Evolutionary conservation across 92 coral and sea anemone genomes (phyloP).

Genomic region (Nematostella vectensis): DNA sequence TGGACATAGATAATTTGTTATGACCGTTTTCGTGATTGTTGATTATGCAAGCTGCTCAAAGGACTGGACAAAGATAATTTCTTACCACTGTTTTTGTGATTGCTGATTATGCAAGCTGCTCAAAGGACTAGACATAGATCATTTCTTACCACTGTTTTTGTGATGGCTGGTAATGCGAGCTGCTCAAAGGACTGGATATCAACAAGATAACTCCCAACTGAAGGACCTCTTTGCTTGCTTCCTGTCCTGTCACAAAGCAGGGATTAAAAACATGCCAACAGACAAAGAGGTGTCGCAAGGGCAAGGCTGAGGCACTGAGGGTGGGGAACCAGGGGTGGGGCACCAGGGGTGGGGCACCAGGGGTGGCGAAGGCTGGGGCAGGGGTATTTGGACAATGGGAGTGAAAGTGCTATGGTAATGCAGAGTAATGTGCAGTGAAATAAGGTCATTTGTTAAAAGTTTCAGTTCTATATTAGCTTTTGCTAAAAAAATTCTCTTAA

Average conservation of each 20-base stretch:
- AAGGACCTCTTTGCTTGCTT: slow-evolving; percentile 27
- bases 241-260: slow-evolving; percentile 28
- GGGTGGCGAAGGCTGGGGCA: too few relatives aligned
- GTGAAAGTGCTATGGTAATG: too few relatives aligned
- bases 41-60: slow-evolving; percentile 81
- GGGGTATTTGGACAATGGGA: too few relatives aligned
- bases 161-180: slow-evolving; percentile 70
- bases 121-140: slow-evolving; percentile 80
- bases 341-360: too few relatives aligned
- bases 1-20: slow-evolving; percentile 41
- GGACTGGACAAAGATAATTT: slow-evolving; percentile 60
- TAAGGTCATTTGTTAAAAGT: neutral
- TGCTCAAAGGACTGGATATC: slow-evolving; percentile 79
- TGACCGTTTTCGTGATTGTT: slow-evolving; percentile 20
- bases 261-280: neutral
- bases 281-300: neutral
- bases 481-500: too few relatives aligned
- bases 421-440: too few relatives aligned
- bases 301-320: neutral
- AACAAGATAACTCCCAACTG: slow-evolving; percentile 74
- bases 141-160: slow-evolving; percentile 8
- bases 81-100: slow-evolving; percentile 16
- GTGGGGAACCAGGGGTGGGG: too few relatives aligned
- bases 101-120: slow-evolving; percentile 68
- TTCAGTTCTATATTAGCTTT: too few relatives aligned